Base-by-base conservation (phyloP, 2,888 invertebrate genomes). In the Diarsia brunnea region DNA sequence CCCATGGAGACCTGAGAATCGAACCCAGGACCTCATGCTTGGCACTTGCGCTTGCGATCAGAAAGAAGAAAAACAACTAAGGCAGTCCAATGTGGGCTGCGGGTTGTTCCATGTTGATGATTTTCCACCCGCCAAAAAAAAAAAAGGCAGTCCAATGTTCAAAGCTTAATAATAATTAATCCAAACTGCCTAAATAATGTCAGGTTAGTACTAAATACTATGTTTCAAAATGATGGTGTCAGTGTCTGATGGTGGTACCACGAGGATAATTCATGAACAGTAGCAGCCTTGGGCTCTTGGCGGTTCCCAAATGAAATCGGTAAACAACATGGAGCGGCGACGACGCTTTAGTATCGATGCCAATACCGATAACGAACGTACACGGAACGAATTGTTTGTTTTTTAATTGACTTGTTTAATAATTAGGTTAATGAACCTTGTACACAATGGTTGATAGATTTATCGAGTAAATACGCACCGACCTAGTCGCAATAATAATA, bases 321-420 rank as follows among this genome's bases (percentile, higher is more conserved):
- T 88, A 85, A 88, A 89, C 86, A 89, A 87, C 84, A 73, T 78
- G 77, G 79, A 81, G 69, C 76, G 66, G 80, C 73, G 81, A 76
- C 78, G 72, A 75, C 75, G 78, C 80, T 85, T 84, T 75, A 81
- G 78, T 84, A 82, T 81, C 78, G 79, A 88, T 88, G 83, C 80
- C 73, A 84, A 87, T 76, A 79, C 81, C 78, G 84, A 87, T 85
- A 82, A 71, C 69, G 60, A 70, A 55, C 58, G 68, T 80, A 78
- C 63, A 66, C 43, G 51, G 74, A 69, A 81, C 70, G 64, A 85
- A 78, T 53, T 75, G 74, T 85, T 83, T 78, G 75, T 76, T 75
- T 78, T 76, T 72, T 58, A 78, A 84, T 72, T 75, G 63, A 73
- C 64, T 84, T 65, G 68, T 73, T 70, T 69, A 65, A 64, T 79